Evolutionary conservation across 1,140 invertebrate species (phyloP), one percentile per base, ranked within the genome.

Genomic region (Trichoplusia ni): DNA sequence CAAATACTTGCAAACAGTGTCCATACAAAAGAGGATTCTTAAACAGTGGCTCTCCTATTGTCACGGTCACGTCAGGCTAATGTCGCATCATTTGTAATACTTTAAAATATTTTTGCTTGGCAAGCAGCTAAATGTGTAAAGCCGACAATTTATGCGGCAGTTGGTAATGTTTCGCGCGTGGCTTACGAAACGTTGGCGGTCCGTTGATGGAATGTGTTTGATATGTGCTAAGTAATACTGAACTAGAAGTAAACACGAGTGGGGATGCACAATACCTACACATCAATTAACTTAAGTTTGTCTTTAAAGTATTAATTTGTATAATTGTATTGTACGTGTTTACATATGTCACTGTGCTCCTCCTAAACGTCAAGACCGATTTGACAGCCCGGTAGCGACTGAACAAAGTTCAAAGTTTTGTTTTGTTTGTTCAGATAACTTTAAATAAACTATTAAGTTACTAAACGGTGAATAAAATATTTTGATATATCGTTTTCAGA

Each of bases 31-130:
- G 16, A 19, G 54, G 54, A 11, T 38, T 58, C 25, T 44, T 29
- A 44, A 58, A 58, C 38, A 58, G 54, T 58, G 27, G 54, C 14
- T 29, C 54, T 18, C 31, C 54, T 58, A 58, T 58, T 58, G 54
- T 58, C 54, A 58, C n/a, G 54, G 38, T 31, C 54, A 58, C 38
- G 38, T 37, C 49, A 37, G 13, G 23, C 42, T 58, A 44, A 31
- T 58, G 54, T 58, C 54, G 44, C 54, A 58, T 31, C 42, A 44
- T 58, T 58, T 58, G 54, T 58, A 58, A 42, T 58, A 40, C 18
- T 58, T 42, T 9, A 58, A 42, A 29, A 58, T 58, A 58, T 58
- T 58, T 58, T 44, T 42, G 44, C 38, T 33, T 19, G 54, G 11
- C 11, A 42, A 29, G 37, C 44, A 44, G 33, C 54, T 44, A 58